Conservation (phyloP, 1,140 invertebrate species). For the Tribolium castaneum region DNA sequence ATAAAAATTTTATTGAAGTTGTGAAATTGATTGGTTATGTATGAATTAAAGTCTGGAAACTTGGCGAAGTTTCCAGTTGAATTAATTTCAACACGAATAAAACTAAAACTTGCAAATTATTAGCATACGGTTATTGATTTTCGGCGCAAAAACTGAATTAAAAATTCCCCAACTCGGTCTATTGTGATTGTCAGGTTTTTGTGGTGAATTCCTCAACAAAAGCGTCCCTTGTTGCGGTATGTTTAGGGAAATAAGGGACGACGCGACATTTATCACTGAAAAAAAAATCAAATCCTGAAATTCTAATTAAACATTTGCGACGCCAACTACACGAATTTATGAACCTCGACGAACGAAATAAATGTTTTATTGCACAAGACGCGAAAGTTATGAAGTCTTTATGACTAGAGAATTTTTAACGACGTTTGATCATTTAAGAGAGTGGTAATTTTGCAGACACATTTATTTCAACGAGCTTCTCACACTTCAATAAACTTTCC, state of each 20-base stretch:
- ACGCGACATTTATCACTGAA: not conserved
- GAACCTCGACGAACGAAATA: too few relatives aligned
- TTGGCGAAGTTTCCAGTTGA: too few relatives aligned
- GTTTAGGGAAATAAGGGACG: not conserved
- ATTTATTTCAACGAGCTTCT: not conserved
- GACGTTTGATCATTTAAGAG: not conserved
- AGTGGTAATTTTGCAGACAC: too few relatives aligned
- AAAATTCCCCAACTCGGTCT: too few relatives aligned
- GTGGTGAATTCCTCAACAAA: not conserved
- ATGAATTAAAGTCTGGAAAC: not conserved
- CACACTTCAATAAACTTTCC: not conserved
- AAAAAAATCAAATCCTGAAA: not conserved
- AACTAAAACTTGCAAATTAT: not conserved
- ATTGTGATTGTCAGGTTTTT: too few relatives aligned
- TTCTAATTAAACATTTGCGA: not conserved
- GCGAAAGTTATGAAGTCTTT: too few relatives aligned
- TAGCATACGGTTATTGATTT: not conserved
- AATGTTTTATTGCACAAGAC: too few relatives aligned
- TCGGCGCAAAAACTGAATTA: not conserved
- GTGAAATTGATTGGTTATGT: not conserved
- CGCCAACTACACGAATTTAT: too few relatives aligned
- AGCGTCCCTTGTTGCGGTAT: not conserved
- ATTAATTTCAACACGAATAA: too few relatives aligned
- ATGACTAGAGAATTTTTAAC: not conserved
- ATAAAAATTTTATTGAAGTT: not conserved